Evolutionary conservation across 2,797 vertebrate genomes (phyloP), one percentile per base, ranked within the genome.

Genomic region (Microhierax caerulescens): DNA sequence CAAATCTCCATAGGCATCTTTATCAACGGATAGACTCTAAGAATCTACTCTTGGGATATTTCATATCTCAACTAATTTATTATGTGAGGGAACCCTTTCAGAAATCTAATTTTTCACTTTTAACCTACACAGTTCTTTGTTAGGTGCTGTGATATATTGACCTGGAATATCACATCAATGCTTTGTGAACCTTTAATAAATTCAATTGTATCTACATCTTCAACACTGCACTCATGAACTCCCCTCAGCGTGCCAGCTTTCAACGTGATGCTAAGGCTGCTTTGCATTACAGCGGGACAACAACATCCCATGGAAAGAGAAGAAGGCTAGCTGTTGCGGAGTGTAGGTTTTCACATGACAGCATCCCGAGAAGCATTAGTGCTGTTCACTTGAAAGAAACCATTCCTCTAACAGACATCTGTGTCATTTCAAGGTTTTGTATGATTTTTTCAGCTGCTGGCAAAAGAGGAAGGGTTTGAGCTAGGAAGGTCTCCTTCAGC

Each of bases 11-110:
- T 50, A 47, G 91, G 67, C 41, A 97, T 96, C 85, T 97, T 97
- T 97, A 95, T 97, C 97, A 97, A 91, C 63, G 9, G 51, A 88
- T 79, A 94, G 79, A 83, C 34, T 79, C 81, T 94, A 93, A 97
- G 90, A 96, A 87, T 88, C 56, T 68, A 84, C 50, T 86, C 73
- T 27, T 77, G 93, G 93, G 94, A 64, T 78, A 81, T 69, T 94
- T 97, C 45, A 13, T 97, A 97, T 97, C 64, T 84, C 93, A 97
- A 73, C 85, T 94, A 96, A 97, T 97, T 97, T 81, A 95, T 97
- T 97, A 96, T 94, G 64, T 54, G 84, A 90, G 56, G 72, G 18
- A 95, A 89, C 32, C 64, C 54, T 73, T 10, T 47, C 84, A 86
- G 92, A 96, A 50, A 45, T 74, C 24, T 48, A 95, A 89, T 96